phyloP scores from a whole-genome alignment of 2,888 invertebrate genomes.

The Patella caerulea region DNA sequence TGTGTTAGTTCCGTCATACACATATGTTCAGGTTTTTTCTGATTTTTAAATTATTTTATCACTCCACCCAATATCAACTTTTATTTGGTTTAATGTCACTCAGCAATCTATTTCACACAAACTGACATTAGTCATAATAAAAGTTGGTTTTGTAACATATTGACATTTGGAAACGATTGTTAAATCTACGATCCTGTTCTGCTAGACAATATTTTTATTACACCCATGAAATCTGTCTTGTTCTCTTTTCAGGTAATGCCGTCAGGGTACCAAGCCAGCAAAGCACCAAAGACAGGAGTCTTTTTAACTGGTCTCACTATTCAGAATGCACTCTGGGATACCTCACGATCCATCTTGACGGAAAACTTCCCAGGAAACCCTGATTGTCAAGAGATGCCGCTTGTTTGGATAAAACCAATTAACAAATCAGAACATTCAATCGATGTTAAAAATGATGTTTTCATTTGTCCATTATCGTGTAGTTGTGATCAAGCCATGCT shows the following conservation, averaged over 20 bases:
- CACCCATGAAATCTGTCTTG: not conserved
- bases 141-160: too few species aligned
- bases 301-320: conserved; percentile 59
- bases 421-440: conserved; percentile 30
- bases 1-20: too few species aligned
- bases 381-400: conserved; percentile 49
- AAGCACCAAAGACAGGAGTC: conserved; percentile 56
- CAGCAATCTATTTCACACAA: too few species aligned
- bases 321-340: conserved; percentile 66
- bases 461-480: conserved; percentile 56
- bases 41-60: too few species aligned
- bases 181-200: too few species aligned
- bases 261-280: conserved; percentile 46
- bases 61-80: too few species aligned
- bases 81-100: too few species aligned
- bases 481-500: conserved; percentile 44
- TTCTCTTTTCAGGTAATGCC: conserved; percentile 60
- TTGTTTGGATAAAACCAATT: conserved; percentile 61
- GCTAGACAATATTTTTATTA: too few species aligned
- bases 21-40: too few species aligned
- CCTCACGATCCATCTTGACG: conserved; percentile 45
- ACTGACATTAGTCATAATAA: too few species aligned
- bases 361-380: conserved; percentile 43
- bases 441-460: conserved; percentile 26
- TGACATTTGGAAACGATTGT: too few species aligned